A percentile compares a stretch with the other conserved stretches of the same genome.
Conservation (phyloP, 2,113 vertebrate species). For the Hypanus sabinus region DNA sequence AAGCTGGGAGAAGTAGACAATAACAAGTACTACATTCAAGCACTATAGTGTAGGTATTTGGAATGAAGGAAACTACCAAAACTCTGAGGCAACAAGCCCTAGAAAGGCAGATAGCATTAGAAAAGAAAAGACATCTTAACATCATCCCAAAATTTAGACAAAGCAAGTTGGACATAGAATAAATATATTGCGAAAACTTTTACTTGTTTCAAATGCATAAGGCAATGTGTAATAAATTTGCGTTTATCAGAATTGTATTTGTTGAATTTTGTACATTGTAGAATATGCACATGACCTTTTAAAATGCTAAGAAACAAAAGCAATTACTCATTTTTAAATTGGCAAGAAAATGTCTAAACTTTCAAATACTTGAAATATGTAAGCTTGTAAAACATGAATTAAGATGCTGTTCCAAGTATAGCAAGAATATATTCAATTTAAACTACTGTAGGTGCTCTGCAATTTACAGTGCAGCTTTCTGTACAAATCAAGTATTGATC, state of each 20-base stretch:
- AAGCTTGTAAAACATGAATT: slow-evolving; percentile 12
- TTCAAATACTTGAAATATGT: neutral
- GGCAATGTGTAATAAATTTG: neutral
- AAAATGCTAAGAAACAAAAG: neutral
- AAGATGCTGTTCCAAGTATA: neutral
- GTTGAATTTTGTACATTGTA: slow-evolving; percentile 11
- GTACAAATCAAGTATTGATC: neutral
- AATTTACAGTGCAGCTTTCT: neutral
- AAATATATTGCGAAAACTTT: neutral
- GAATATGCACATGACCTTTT: neutral
- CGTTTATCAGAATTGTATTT: neutral
- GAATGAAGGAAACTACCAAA: neutral
- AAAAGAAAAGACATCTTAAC: neutral
- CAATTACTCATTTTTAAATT: neutral
- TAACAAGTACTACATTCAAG: neutral
- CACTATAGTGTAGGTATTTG: neutral
- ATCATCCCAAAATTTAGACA: neutral
- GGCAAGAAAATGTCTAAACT: neutral
- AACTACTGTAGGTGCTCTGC: neutral
- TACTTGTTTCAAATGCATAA: neutral
- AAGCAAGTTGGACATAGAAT: neutral
- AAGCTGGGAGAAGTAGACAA: neutral
- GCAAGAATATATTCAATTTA: neutral
- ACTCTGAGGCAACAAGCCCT: neutral
- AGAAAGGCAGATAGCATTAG: neutral